Conservation (phyloP, 2,113 vertebrate species). For the Typhlomys cinereus region DNA sequence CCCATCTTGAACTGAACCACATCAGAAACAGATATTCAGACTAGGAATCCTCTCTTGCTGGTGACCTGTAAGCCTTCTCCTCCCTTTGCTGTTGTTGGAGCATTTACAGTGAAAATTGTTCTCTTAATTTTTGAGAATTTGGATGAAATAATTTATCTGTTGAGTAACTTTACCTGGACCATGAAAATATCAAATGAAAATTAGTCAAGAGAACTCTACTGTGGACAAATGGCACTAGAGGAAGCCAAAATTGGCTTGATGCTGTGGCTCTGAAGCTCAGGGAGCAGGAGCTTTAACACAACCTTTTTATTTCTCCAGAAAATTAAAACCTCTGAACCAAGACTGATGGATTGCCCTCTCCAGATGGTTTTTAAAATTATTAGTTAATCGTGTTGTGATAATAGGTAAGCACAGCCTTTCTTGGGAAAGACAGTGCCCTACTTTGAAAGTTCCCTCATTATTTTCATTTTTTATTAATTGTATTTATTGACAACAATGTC, state of each 20-base stretch:
- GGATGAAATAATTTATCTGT: conserved; percentile 33
- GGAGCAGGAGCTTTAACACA: not conserved
- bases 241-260: not conserved
- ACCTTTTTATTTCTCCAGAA: not conserved
- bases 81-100: not conserved
- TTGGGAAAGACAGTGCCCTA: not conserved
- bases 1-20: not conserved
- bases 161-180: conserved; percentile 12
- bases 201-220: not conserved
- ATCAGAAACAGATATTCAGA: not conserved
- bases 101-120: conserved; percentile 31
- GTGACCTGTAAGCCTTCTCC: not conserved
- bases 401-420: not conserved
- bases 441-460: conserved; percentile 30
- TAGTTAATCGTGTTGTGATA: not conserved
- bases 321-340: conserved; percentile 49
- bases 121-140: conserved; percentile 51
- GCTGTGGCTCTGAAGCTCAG: not conserved
- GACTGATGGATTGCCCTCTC: not conserved
- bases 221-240: not conserved
- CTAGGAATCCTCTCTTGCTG: not conserved
- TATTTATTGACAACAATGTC: no score
- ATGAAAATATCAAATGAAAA: conserved; percentile 26
- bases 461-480: no score
- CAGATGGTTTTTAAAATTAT: not conserved